Conservation (phyloP, 2,888 invertebrate genomes). For the Polyommatus icarus region DNA sequence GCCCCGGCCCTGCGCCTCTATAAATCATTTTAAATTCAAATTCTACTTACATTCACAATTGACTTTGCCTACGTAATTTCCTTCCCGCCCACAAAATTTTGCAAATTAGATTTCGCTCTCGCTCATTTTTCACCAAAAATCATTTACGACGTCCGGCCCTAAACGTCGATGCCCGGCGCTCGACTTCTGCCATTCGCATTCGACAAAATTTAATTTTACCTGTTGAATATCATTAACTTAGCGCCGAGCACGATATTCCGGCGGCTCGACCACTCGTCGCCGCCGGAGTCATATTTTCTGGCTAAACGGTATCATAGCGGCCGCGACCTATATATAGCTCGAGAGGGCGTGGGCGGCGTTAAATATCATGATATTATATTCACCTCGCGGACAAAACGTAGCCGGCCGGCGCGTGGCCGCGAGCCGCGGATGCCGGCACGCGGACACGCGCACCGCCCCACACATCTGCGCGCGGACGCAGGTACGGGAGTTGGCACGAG, state of each 20-base stretch:
- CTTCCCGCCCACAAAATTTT: constrained; percentile 69
- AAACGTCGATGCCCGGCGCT: constrained; percentile 45
- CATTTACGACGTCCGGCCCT: constrained; percentile 61
- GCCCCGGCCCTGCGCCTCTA: constrained; percentile 60
- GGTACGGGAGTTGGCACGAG: constrained; percentile 70
- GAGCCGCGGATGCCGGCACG: constrained; percentile 57
- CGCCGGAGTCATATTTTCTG: constrained; percentile 8
- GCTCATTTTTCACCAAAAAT: constrained; percentile 58
- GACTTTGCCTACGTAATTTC: constrained; percentile 77
- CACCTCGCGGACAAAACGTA: constrained; percentile 42
- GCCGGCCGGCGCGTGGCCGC: constrained; percentile 58
- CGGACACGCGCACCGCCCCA: constrained; percentile 39
- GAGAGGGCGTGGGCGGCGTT: constrained; percentile 14
- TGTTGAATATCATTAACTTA: constrained; percentile 12
- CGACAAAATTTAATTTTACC: not conserved
- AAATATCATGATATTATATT: constrained; percentile 40
- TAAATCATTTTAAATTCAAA: constrained; percentile 81
- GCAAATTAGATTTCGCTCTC: constrained; percentile 75
- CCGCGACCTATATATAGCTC: not conserved
- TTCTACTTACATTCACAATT: constrained; percentile 77
- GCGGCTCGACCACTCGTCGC: not conserved
- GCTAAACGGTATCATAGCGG: not conserved
- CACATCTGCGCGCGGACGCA: constrained; percentile 39
- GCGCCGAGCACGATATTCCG: not conserved
- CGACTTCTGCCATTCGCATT: not conserved